phyloP scores from a whole-genome alignment of 2,113 vertebrate species.

The Podarcis raffonei region DNA sequence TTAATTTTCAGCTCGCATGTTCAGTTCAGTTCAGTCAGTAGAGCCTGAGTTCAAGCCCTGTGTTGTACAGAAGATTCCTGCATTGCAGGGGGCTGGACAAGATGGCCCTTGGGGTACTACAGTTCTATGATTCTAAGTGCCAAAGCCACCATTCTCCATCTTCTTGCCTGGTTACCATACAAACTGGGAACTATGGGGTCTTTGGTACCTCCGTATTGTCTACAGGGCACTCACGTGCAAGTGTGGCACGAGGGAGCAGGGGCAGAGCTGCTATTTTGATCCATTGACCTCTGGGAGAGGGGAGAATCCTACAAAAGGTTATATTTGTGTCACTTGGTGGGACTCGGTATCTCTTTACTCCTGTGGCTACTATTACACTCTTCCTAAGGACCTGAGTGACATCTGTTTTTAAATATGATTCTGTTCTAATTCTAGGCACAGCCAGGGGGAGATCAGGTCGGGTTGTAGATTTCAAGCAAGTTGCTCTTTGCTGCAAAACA shows the following conservation, averaged over 20 bases:
- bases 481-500: background rate
- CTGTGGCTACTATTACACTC: constrained; percentile 8
- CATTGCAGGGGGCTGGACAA: no score
- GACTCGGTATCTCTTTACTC: constrained; percentile 16
- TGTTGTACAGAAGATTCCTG: no score
- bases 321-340: constrained; percentile 20
- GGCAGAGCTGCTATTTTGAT: constrained; percentile 22
- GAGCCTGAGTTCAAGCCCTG: no score
- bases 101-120: no score
- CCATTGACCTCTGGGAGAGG: constrained; percentile 34
- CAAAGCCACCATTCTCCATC: constrained; percentile 21
- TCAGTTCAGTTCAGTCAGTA: no score
- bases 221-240: constrained; percentile 20
- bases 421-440: constrained; percentile 21
- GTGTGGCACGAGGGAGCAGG: background rate
- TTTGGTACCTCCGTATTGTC: background rate
- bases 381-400: constrained; percentile 10
- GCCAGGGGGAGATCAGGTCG: background rate
- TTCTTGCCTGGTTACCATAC: constrained; percentile 2
- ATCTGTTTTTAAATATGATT: constrained; percentile 33
- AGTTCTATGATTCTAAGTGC: constrained; percentile 4
- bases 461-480: background rate
- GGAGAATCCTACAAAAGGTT: constrained; percentile 51
- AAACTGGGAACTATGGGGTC: constrained; percentile 6
- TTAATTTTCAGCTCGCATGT: constrained; percentile 1